Conservation (phyloP, 1,140 invertebrate species). For the Geopemphigus sp. region DNA sequence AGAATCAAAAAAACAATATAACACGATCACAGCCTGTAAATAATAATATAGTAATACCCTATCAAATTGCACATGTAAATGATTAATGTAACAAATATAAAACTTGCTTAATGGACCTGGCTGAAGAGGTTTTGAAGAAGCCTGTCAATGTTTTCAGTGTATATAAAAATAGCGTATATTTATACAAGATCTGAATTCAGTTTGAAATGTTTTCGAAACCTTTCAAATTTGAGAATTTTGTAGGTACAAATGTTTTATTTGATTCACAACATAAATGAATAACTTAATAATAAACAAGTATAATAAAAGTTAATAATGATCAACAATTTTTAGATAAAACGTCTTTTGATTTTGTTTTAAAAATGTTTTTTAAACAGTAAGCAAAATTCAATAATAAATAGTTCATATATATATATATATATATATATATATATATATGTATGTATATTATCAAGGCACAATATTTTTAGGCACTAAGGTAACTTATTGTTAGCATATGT, state of each 20-base stretch:
- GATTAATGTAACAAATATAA: background rate
- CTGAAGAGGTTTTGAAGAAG: background rate
- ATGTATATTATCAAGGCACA: constrained; percentile 35
- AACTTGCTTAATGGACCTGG: background rate
- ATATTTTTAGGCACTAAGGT: constrained; percentile 8
- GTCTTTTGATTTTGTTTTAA: background rate
- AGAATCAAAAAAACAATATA: constrained; percentile 3
- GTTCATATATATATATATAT: too few species aligned
- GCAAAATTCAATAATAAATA: constrained; percentile 22
- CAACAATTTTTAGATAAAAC: background rate
- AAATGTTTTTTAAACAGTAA: background rate
- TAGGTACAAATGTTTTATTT: background rate
- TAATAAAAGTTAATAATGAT: background rate
- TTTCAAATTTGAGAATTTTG: background rate
- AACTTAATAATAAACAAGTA: background rate
- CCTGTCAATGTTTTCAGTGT: too few species aligned
- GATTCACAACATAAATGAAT: background rate
- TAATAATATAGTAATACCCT: background rate
- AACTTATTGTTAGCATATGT: constrained; percentile 31
- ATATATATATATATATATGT: too few species aligned
- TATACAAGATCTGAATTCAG: constrained; percentile 11
- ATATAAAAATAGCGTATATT: background rate
- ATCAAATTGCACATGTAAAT: background rate
- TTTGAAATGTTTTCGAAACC: background rate
- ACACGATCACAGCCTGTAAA: constrained; percentile 17